A percentile compares a stretch with the other conserved stretches of the same genome.
Conservation (phyloP, 1,140 invertebrate genomes). For the Monochamus saltuarius region DNA sequence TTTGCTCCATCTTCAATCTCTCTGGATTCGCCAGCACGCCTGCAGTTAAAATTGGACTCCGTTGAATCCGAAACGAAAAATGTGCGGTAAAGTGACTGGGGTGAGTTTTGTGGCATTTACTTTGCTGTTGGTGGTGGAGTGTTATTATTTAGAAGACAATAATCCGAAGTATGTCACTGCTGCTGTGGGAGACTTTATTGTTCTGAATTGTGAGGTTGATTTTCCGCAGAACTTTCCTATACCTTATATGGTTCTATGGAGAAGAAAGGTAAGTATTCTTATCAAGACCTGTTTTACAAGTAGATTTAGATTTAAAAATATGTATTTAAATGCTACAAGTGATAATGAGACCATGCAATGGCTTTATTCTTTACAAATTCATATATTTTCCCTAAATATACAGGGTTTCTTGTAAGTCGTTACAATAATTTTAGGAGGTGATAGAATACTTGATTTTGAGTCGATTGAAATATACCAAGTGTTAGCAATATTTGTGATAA, state of each 20-base stretch:
- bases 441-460: too few relatives aligned
- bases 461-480: too few relatives aligned
- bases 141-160: constrained; percentile 57
- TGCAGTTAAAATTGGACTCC: too few relatives aligned
- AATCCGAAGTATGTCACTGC: constrained; percentile 70
- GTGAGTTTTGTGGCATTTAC: constrained; percentile 14
- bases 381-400: too few relatives aligned
- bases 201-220: constrained; percentile 88
- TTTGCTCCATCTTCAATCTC: too few relatives aligned
- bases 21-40: too few relatives aligned
- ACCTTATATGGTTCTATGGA: constrained; percentile 88
- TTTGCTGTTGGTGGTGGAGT: constrained; percentile 7
- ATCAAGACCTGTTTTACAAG: neutral
- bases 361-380: too few relatives aligned
- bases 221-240: constrained; percentile 85
- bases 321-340: too few relatives aligned
- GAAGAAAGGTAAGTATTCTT: constrained; percentile 75
- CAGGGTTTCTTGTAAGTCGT: too few relatives aligned
- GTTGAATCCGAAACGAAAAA: neutral
- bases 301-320: neutral
- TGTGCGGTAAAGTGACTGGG: neutral
- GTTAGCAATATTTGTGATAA: too few relatives aligned
- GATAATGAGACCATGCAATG: too few relatives aligned
- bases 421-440: too few relatives aligned
- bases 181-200: constrained; percentile 79